These are phyloP conservation scores for Labeo calbasu DNA, from an alignment of 2,797 vertebrate species.

Conservation along the genomic window DNA sequence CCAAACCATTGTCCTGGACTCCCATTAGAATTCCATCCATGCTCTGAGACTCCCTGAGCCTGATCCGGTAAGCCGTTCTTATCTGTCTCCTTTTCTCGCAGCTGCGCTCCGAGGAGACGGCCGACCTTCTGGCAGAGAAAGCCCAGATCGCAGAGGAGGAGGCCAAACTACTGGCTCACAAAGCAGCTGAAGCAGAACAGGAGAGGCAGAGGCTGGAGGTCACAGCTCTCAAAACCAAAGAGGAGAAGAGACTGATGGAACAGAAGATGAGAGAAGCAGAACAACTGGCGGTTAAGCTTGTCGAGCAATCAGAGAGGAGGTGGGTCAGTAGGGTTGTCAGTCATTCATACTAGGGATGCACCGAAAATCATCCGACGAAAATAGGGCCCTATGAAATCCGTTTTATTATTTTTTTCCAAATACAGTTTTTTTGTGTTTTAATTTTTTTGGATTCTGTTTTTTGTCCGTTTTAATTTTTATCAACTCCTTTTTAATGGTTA, in stretches of 20 bases:
- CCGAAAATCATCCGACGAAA: too few species aligned
- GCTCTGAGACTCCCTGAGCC: slow-evolving; percentile 12
- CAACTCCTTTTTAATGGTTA: too few species aligned
- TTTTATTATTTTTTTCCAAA: too few species aligned
- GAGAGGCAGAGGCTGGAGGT: slow-evolving; percentile 90
- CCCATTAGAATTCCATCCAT: slow-evolving; percentile 29
- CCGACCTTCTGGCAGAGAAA: slow-evolving; percentile 92
- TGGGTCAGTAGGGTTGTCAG: slow-evolving; percentile 59
- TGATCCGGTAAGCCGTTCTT: slow-evolving; percentile 10
- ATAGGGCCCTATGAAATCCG: too few species aligned
- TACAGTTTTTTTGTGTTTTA: too few species aligned
- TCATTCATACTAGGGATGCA: too few species aligned
- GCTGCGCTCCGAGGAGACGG: slow-evolving; percentile 90
- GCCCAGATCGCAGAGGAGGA: slow-evolving; percentile 94
- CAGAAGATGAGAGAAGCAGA: slow-evolving; percentile 96
- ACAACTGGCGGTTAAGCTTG: slow-evolving; percentile 89
- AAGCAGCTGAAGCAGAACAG: slow-evolving; percentile 92
- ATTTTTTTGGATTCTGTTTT: too few species aligned
- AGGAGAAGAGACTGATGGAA: slow-evolving; percentile 93
- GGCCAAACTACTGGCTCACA: slow-evolving; percentile 92
- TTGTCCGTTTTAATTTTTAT: too few species aligned
- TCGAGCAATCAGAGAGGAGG: slow-evolving; percentile 92
- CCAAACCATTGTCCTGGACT: slow-evolving; percentile 14
- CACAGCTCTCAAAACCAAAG: slow-evolving; percentile 90
- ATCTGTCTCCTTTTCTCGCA: slow-evolving; percentile 58